Evolutionary conservation across 2,113 vertebrate genomes (phyloP), one percentile per base, ranked within the genome.

Genomic region (Spilogale gracilis): DNA sequence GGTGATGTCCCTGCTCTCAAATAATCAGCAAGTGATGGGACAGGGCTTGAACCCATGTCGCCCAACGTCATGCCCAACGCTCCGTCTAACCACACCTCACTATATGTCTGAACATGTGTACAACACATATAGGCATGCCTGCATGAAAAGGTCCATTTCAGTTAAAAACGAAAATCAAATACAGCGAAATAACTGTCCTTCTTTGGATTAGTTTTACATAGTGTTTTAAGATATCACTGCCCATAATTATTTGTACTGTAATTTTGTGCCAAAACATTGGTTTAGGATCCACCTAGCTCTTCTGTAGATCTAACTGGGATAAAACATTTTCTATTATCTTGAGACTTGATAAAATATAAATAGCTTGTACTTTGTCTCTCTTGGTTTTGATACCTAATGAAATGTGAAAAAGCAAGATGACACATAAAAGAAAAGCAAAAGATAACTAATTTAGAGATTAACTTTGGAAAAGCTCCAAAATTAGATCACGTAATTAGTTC

Each of bases 401-500:
- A 93, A 97, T 21, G 16, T 98, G 93, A 89, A 87, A 82, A 97
- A 90, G n/a, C 71, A 82, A 97, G 71, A 97, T 93, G 92, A 94
- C 32, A 96, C 81, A 94, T 83, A 32, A 97, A 97, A 97, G 69
- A 95, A 89, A 96, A 94, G 56, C 14, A 82, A 89, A 97, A 97
- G 93, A 96, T 84, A 97, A 97, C 76, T 94, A 80, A 97, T 96
- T 97, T 96, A 97, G 96, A 97, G 97, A 96, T 81, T 94, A 97
- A 91, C 69, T 96, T 98, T 20, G 65, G 89, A 89, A 98, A 97
- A 3, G 17, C n/a, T 97, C 61, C 58, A 82, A 96, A 97, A 98
- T 97, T 96, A 98, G 92, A 97, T 86, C 21, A 48, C 23, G 38
- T 96, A 97, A 98, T 98, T 98, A 97, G 96, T 69, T 97, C 60